phyloP scores from a whole-genome alignment of 2,888 invertebrate genomes.

The Pterostichus madidus region DNA sequence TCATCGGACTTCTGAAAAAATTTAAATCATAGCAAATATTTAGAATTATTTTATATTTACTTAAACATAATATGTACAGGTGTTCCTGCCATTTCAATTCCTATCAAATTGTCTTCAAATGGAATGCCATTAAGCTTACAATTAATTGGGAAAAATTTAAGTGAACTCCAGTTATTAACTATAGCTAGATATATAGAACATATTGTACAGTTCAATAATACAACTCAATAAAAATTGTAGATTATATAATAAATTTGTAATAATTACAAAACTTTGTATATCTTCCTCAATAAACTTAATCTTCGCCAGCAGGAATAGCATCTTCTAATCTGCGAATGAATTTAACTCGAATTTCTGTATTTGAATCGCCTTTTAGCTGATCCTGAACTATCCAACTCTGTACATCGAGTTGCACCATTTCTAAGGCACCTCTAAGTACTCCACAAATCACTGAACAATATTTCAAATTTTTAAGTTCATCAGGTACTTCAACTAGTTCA shows the following conservation, averaged over 20 bases:
- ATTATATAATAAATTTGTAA: conserved; percentile 50
- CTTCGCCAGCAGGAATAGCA: conserved; percentile 98
- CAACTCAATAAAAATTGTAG: conserved; percentile 44
- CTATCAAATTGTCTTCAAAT: conserved; percentile 86
- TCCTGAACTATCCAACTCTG: conserved; percentile 96
- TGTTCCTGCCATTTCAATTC: conserved; percentile 92
- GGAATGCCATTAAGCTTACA: conserved; percentile 93
- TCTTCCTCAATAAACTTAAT: conserved; percentile 80
- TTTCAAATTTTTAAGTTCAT: conserved; percentile 88
- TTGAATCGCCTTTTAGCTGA: conserved; percentile 95
- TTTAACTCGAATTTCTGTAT: conserved; percentile 96
- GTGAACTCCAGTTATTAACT: conserved; percentile 87
- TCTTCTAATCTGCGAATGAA: conserved; percentile 97
- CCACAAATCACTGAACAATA: conserved; percentile 97
- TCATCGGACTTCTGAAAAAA: too few relatives aligned
- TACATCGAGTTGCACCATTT: conserved; percentile 99
- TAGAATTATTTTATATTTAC: conserved; percentile 30
- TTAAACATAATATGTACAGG: conserved; percentile 76
- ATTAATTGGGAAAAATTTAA: conserved; percentile 89
- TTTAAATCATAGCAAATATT: too few relatives aligned
- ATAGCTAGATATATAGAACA: conserved; percentile 91
- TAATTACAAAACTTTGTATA: conserved; percentile 34
- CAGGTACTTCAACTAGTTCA: conserved; percentile 98
- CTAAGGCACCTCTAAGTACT: conserved; percentile 94
- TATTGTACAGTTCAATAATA: conserved; percentile 81